Evolutionary conservation across 2,113 vertebrate genomes (phyloP).

Genomic region (Capreolus pygargus): DNA sequence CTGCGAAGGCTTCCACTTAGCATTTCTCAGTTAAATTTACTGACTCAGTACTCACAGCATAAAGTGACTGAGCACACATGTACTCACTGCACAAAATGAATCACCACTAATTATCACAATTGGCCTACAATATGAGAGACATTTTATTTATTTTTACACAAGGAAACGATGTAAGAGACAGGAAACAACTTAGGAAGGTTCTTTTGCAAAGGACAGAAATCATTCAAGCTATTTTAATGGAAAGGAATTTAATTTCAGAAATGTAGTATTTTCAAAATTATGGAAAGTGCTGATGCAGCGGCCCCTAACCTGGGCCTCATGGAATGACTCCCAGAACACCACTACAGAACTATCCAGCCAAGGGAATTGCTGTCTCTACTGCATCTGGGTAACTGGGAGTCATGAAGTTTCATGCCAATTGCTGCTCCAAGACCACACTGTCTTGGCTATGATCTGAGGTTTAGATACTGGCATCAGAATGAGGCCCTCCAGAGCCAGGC

Average conservation of each 20-base stretch:
- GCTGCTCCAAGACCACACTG: background rate
- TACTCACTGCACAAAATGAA: background rate
- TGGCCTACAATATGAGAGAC: background rate
- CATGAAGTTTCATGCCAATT: background rate
- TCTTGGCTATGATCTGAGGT: background rate
- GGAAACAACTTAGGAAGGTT: background rate
- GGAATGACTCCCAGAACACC: background rate
- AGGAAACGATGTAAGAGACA: background rate
- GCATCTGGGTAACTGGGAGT: background rate
- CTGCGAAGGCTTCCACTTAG: background rate
- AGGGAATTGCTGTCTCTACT: background rate
- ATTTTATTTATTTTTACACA: background rate
- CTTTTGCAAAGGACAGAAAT: background rate
- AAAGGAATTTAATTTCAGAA: conserved; percentile 32
- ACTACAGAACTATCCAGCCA: background rate
- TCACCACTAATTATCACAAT: background rate
- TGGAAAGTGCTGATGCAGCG: background rate
- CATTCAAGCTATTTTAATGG: background rate
- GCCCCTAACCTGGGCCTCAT: background rate
- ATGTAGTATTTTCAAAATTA: background rate
- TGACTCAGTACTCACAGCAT: background rate
- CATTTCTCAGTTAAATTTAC: background rate
- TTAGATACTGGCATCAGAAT: background rate
- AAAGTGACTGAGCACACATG: background rate
- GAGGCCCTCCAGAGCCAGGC: no score